Evolutionary conservation across 2,888 invertebrate species (phyloP), one percentile per base, ranked within the genome.

Genomic region (Choristoneura rosaceana): DNA sequence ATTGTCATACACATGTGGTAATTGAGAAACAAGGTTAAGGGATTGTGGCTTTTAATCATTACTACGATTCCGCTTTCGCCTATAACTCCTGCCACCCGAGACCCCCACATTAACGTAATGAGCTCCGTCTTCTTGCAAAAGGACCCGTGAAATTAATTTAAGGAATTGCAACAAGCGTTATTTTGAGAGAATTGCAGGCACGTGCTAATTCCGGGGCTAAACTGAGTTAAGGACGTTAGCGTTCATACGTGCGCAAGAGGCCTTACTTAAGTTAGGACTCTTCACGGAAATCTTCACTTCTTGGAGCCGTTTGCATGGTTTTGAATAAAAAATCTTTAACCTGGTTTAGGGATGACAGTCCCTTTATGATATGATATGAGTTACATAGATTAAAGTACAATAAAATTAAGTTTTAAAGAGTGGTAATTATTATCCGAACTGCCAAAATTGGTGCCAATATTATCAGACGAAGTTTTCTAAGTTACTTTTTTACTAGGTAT

Each of bases 71-170:
- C 55, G 52, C 65, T 55, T 3, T 47, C 38, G 47, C 70, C 59
- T 9, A 17, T 63, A 64, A 50, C 63, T 60, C 17, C 33, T 67
- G 63, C 71, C 71, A 69, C 58, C 50, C 34, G 8, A 45, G 76
- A 81, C 79, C 78, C 76, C 74, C 74, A 75, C 77, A 75, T 75
- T 79, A 78, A 75, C 76, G 74, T 81, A 81, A 84, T 79, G 79
- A 83, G 80, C 78, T 74, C 73, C 79, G 77, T 80, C 80, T 83
- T 76, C 76, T 76, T 76, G 79, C 78, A 55, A 81, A 82, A 86
- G 81, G 75, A 84, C 79, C 80, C 82, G 82, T 82, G 77, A 85
- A 89, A 87, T 87, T 87, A 87, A 88, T 88, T 87, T 84, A 85
- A 87, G 79, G 80, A 85, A 86, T 87, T 82, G 84, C 83, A 83